phyloP scores from a whole-genome alignment of 1,140 invertebrate species.

The Drosophila nikananu region DNA sequence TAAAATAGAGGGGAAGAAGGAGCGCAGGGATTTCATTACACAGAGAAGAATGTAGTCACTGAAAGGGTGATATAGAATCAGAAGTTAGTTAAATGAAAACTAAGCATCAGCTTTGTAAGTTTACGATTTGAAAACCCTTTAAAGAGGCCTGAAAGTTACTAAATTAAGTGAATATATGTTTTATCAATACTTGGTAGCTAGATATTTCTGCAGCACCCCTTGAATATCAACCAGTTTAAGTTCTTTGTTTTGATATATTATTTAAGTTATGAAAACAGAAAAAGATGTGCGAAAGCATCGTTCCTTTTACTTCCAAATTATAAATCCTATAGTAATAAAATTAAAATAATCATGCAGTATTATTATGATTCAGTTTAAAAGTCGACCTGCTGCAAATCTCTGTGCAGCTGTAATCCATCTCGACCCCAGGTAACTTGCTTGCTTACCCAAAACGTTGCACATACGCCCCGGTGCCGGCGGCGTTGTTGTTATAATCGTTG shows the following conservation, averaged over 20 bases:
- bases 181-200: too few relatives aligned
- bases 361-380: background rate
- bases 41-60: background rate
- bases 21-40: constrained; percentile 1
- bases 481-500: constrained; percentile 77
- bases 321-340: background rate
- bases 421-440: constrained; percentile 34
- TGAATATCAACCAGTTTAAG: background rate
- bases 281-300: too few relatives aligned
- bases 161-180: too few relatives aligned
- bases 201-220: too few relatives aligned
- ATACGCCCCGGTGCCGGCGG: constrained; percentile 71
- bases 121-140: too few relatives aligned
- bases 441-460: constrained; percentile 84
- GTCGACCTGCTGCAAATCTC: background rate
- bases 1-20: background rate
- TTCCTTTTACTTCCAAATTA: background rate
- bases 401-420: constrained; percentile 12
- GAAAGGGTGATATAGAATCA: too few relatives aligned
- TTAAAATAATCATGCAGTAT: background rate
- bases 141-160: too few relatives aligned
- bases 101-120: too few relatives aligned
- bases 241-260: background rate
- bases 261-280: background rate
- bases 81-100: background rate